A percentile compares a stretch with the other conserved stretches of the same genome.
Evolutionary conservation across 2,888 invertebrate species (phyloP).

Genomic region (Ectemnius lituratus): DNA sequence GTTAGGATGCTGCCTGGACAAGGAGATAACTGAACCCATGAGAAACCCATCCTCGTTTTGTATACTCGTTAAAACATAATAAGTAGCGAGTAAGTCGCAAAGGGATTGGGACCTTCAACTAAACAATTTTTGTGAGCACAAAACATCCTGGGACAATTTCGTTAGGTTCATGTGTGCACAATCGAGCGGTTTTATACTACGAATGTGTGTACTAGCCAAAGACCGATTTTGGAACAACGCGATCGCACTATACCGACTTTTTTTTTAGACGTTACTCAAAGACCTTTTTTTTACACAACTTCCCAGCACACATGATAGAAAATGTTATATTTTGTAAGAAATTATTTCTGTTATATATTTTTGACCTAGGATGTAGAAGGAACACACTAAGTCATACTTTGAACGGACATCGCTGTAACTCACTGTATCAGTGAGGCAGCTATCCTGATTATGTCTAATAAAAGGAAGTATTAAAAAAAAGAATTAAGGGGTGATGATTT

Average conservation of each 20-base stretch:
- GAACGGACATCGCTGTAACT: slow-evolving; percentile 65
- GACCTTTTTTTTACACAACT: slow-evolving; percentile 41
- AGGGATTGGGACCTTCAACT: slow-evolving; percentile 55
- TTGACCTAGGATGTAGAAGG: slow-evolving; percentile 63
- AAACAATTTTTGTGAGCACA: slow-evolving; percentile 68
- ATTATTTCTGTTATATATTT: slow-evolving; percentile 61
- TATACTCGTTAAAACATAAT: slow-evolving; percentile 57
- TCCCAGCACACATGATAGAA: slow-evolving; percentile 46
- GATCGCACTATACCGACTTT: slow-evolving; percentile 40
- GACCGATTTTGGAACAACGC: slow-evolving; percentile 44
- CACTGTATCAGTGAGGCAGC: slow-evolving; percentile 77
- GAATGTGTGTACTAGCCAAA: slow-evolving; percentile 53
- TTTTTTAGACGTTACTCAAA: slow-evolving; percentile 42
- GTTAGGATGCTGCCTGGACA: slow-evolving; percentile 66
- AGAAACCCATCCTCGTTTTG: slow-evolving; percentile 60
- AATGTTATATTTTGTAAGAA: slow-evolving; percentile 52
- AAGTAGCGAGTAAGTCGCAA: slow-evolving; percentile 46
- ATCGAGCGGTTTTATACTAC: slow-evolving; percentile 25
- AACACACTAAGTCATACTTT: slow-evolving; percentile 66
- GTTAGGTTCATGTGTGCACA: slow-evolving; percentile 51
- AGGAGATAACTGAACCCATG: slow-evolving; percentile 50
- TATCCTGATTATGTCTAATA: slow-evolving; percentile 69
- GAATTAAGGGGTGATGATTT: slow-evolving; percentile 38
- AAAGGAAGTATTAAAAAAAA: slow-evolving; percentile 71
- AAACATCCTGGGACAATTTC: slow-evolving; percentile 59